Evolutionary conservation across 1,140 invertebrate genomes (phyloP).

Genomic region (Lerema accius): DNA sequence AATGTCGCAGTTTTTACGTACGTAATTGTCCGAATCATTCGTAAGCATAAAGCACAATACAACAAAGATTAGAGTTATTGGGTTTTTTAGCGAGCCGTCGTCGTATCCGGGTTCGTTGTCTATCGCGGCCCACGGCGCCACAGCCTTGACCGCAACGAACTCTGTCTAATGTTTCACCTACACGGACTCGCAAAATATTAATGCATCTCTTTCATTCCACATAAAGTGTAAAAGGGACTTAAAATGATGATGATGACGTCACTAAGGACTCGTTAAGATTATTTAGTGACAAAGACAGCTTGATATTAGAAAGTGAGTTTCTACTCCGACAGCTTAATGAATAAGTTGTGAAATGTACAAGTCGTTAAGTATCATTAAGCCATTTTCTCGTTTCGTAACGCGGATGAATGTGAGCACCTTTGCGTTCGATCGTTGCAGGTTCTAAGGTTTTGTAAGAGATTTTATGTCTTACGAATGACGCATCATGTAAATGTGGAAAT

Average conservation of each 20-base stretch:
- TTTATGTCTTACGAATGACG: conserved; percentile 20
- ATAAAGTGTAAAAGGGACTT: too few relatives aligned
- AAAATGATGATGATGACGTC: too few relatives aligned
- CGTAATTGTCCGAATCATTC: conserved; percentile 7
- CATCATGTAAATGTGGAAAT: too few relatives aligned
- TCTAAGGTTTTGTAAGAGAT: conserved; percentile 18
- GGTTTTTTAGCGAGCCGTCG: conserved; percentile 37
- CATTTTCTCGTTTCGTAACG: conserved; percentile 47
- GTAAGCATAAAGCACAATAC: conserved; percentile 10
- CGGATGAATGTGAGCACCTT: conserved; percentile 28
- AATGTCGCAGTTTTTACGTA: conserved; percentile 8
- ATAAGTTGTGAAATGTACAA: conserved; percentile 56
- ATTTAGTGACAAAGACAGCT: conserved; percentile 27
- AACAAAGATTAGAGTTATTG: conserved; percentile 25
- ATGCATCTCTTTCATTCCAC: conserved; percentile 14
- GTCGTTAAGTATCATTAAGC: conserved; percentile 54
- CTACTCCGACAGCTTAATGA: conserved; percentile 57
- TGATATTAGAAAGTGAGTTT: conserved; percentile 56
- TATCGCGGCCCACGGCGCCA: conserved; percentile 60
- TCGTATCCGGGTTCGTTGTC: conserved; percentile 67
- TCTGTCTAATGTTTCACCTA: conserved; percentile 43
- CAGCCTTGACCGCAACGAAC: conserved; percentile 74
- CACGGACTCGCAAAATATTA: conserved; percentile 16
- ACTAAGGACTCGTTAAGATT: neutral
- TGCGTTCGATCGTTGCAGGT: conserved; percentile 20